Percentiles rank a stretch among this genome's conserved stretches.
phyloP scores from a whole-genome alignment of 2,113 vertebrate genomes.

The Dipodomys merriami region DNA sequence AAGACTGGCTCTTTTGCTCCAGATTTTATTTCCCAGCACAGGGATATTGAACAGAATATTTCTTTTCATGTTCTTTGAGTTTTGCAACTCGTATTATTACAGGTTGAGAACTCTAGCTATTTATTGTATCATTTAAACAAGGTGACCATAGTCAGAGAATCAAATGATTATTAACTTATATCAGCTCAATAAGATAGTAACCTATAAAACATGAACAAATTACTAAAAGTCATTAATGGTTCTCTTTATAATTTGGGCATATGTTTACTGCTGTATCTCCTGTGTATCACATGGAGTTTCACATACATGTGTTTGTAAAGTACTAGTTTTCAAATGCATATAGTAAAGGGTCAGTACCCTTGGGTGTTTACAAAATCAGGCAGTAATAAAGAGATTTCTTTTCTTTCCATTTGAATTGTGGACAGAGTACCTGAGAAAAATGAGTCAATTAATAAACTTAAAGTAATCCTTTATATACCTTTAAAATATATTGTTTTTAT shows the following conservation, averaged over 20 bases:
- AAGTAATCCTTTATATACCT: constrained; percentile 16
- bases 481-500: constrained; percentile 16
- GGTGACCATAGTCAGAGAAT: background rate
- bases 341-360: background rate
- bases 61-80: background rate
- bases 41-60: background rate
- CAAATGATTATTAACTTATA: too few species aligned
- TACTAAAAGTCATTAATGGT: too few species aligned
- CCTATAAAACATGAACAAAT: too few species aligned
- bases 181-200: too few species aligned
- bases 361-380: background rate
- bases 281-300: background rate
- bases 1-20: background rate
- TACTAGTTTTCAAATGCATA: constrained; percentile 31
- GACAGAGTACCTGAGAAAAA: constrained; percentile 17
- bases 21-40: constrained; percentile 23
- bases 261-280: background rate
- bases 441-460: constrained; percentile 28
- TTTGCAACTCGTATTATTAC: constrained; percentile 11
- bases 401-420: background rate
- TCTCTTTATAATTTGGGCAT: too few species aligned
- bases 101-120: background rate
- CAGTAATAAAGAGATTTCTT: constrained; percentile 2
- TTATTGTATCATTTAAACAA: background rate
- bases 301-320: background rate